Base-by-base conservation (phyloP, 2,888 invertebrate species). In the Chymomyza fuscimana region DNA sequence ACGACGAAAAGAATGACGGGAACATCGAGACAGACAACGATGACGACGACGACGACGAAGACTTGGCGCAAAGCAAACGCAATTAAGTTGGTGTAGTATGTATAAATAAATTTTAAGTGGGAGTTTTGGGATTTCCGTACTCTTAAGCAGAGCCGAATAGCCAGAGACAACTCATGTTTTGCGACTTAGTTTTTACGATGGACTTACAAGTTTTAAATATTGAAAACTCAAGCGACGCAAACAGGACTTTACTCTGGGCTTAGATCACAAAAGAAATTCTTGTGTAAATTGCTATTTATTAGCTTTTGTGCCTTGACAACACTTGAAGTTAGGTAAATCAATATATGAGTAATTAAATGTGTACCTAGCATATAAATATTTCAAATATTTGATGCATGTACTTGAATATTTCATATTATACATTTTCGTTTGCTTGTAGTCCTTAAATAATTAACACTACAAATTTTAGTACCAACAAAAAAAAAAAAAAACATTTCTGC, bases 31-130 rank as follows among this genome's bases (percentile, higher is more conserved):
- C 51, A 2, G 51, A 51, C 16, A 9, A 16, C n/a, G 16, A n/a
- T 2, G 16, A 5, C 15, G 16, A 51, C 7, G 32, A 46, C 2
- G 40, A 12, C 7, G 22, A 19, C 52, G 16, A 52, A 12, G 19
- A 12, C 12, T 29, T 19, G 36, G n/a, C 71, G 46, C 50, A 75
- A 69, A 54, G 56, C 67, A 63, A 60, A 67, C 63, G 74, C 73
- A 76, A 86, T 82, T 80, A 74, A 79, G 83, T 75, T 75, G 82
- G 72, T 65, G 63, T 62, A 51, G 64, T 56, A 64, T 61, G 66
- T 65, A 70, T 74, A 77, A 76, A 86, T 81, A 81, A 74, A 80
- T 80, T 67, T 63, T 25, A 77, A 75, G 69, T 65, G 63, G 66
- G 51, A 68, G 69, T 68, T 69, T 16, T 19, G 81, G 78, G 72